phyloP scores from a whole-genome alignment of 2,113 vertebrate species.

The Crocuta crocuta region DNA sequence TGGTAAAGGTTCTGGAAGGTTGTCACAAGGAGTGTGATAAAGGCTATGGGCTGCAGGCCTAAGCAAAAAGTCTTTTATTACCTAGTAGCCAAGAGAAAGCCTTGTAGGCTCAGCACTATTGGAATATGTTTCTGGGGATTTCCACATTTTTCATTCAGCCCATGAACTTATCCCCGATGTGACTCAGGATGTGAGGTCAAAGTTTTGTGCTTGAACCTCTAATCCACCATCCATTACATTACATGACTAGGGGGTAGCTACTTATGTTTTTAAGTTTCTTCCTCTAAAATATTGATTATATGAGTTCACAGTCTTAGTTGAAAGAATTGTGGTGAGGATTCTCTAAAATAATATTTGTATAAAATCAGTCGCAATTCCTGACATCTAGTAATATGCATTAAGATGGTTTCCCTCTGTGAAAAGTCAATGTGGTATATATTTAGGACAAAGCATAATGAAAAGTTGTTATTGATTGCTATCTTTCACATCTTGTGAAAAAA shows the following conservation, averaged over 20 bases:
- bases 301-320: not conserved
- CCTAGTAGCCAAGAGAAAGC: not conserved
- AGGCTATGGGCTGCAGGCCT: not conserved
- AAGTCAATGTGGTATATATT: not conserved
- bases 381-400: not conserved
- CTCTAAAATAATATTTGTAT: not conserved
- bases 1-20: not conserved
- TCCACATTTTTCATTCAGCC: not conserved
- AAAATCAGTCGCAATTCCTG: not conserved
- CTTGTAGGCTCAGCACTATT: not conserved
- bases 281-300: not conserved
- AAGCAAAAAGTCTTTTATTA: not conserved
- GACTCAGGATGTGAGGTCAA: not conserved
- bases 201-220: not conserved
- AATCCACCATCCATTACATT: not conserved
- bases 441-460: not conserved
- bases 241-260: not conserved
- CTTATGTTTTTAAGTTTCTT: not conserved
- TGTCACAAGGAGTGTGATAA: not conserved
- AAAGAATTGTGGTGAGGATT: not conserved
- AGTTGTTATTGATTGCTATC: too few species aligned
- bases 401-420: not conserved
- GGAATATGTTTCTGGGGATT: not conserved
- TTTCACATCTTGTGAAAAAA: not conserved
- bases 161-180: not conserved